Evolutionary conservation across 2,797 vertebrate species (phyloP).

Genomic region (Antrozous pallidus): DNA sequence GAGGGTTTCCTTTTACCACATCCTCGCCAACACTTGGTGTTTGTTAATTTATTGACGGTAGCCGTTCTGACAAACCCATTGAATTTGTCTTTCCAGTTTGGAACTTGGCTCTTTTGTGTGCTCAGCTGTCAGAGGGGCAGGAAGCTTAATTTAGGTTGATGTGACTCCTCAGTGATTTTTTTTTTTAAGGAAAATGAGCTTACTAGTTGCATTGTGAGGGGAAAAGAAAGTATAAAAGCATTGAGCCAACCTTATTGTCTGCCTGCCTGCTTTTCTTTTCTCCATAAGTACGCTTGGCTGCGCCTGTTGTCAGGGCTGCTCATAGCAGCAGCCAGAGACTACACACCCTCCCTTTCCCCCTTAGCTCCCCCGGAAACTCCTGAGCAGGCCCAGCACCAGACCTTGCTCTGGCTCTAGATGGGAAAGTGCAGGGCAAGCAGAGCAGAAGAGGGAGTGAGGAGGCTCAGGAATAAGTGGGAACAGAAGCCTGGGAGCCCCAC

Average conservation of each 20-base stretch:
- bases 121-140: too few relatives aligned
- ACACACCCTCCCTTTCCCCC: too few relatives aligned
- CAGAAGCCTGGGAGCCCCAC: background rate
- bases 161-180: background rate
- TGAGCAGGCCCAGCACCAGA: background rate
- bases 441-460: background rate
- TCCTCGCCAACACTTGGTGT: too few relatives aligned
- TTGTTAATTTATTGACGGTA: too few relatives aligned
- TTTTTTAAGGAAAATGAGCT: background rate
- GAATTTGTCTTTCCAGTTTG: background rate
- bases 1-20: background rate
- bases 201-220: background rate
- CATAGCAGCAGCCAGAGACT: background rate
- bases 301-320: background rate
- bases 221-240: background rate
- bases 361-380: background rate
- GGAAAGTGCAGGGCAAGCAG: background rate
- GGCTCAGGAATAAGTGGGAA: background rate
- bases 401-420: background rate
- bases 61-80: background rate
- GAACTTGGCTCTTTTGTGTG: background rate
- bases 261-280: background rate
- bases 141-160: background rate
- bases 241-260: background rate
- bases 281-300: rapidly evolving